A percentile compares a stretch with the other conserved stretches of the same genome.
phyloP scores from a whole-genome alignment of 2,797 vertebrate species.

The Rhinichthys osculus region DNA sequence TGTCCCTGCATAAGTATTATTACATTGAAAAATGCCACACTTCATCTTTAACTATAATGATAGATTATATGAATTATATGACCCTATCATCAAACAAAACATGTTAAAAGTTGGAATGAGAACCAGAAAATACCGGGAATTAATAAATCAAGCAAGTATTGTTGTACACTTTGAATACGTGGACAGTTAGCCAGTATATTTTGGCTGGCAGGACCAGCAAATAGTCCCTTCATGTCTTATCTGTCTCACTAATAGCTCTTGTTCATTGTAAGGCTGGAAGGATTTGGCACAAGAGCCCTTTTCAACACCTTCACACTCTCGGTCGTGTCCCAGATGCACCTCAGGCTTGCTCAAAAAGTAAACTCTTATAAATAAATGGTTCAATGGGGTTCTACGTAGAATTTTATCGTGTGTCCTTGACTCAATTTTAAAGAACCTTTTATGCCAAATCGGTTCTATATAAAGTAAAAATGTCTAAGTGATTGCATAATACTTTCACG shows the following conservation, averaged over 20 bases:
- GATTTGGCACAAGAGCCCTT: slow-evolving; percentile 70
- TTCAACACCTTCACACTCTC: slow-evolving; percentile 74
- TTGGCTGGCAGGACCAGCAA: slow-evolving; percentile 36
- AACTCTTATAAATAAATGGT: not conserved
- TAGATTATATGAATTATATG: slow-evolving; percentile 16
- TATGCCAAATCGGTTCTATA: not conserved
- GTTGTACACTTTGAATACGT: slow-evolving; percentile 22
- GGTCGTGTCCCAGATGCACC: slow-evolving; percentile 5
- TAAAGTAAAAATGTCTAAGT: not conserved
- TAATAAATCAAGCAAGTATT: slow-evolving; percentile 26
- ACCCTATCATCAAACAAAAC: slow-evolving; percentile 27
- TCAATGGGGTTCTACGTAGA: not conserved
- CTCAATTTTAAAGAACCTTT: not conserved
- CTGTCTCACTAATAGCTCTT: slow-evolving; percentile 42
- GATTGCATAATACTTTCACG: not conserved
- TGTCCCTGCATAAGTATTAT: slow-evolving; percentile 8
- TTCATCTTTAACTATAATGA: not conserved
- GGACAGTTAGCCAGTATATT: slow-evolving; percentile 37
- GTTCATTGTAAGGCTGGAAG: slow-evolving; percentile 29
- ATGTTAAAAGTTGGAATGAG: slow-evolving; percentile 10
- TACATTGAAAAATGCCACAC: not conserved
- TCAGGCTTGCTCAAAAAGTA: not conserved
- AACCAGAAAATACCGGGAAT: slow-evolving; percentile 12
- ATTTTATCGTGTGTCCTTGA: no score
- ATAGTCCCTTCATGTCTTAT: slow-evolving; percentile 44